phyloP scores from a whole-genome alignment of 2,888 invertebrate species.

The Troides aeacus region DNA sequence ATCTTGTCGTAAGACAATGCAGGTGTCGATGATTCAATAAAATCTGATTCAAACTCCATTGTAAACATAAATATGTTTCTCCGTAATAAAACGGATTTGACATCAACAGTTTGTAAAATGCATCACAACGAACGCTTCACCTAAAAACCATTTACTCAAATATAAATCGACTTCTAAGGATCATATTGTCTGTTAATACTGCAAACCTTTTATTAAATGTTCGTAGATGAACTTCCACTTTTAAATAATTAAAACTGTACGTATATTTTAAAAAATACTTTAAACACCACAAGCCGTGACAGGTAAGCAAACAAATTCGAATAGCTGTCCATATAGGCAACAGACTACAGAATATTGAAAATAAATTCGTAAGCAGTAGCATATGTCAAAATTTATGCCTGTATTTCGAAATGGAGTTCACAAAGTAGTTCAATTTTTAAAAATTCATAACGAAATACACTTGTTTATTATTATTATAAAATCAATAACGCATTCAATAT shows the following conservation, averaged over 20 bases:
- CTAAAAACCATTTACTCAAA: constrained; percentile 10
- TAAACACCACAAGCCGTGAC: constrained; percentile 26
- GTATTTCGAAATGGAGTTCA: not conserved
- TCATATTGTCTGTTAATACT: constrained; percentile 1
- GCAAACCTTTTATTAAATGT: not conserved
- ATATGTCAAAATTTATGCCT: not conserved
- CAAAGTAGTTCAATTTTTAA: not conserved
- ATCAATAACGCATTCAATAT: too few relatives aligned
- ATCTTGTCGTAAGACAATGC: constrained; percentile 50
- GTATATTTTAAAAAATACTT: not conserved
- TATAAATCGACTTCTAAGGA: constrained; percentile 5
- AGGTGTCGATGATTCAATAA: constrained; percentile 53
- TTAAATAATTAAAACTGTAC: not conserved
- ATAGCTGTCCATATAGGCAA: constrained; percentile 10
- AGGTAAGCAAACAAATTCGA: constrained; percentile 29
- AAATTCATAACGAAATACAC: too few relatives aligned
- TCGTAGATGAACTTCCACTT: not conserved
- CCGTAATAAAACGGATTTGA: constrained; percentile 6
- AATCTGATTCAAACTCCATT: constrained; percentile 62
- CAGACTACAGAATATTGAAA: not conserved
- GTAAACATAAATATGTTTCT: constrained; percentile 29
- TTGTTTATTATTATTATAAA: too few relatives aligned
- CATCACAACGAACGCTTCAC: constrained; percentile 21
- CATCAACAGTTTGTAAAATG: constrained; percentile 12
- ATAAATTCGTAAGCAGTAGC: not conserved